These are phyloP conservation scores for Gymnoscelis rufifasciata DNA, from an alignment of 2,888 invertebrate species.

Conservation along the genomic window DNA sequence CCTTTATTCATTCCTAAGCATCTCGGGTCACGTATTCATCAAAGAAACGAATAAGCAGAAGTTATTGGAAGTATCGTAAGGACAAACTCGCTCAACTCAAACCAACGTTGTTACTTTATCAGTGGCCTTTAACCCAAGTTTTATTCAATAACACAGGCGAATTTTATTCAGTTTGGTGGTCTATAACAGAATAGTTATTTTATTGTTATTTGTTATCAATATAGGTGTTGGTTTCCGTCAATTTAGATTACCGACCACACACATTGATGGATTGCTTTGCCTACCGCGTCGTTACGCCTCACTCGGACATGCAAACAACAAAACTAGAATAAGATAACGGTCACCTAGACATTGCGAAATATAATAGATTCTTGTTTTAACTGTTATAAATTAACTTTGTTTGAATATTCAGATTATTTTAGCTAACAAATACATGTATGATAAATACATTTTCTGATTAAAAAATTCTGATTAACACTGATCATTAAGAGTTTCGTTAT, in stretches of 20 bases:
- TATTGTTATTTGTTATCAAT: conserved; percentile 27
- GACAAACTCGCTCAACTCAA: conserved; percentile 13
- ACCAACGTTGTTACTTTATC: conserved; percentile 37
- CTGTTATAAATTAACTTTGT: no score
- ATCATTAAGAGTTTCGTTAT: no score
- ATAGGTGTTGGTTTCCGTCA: conserved; percentile 23
- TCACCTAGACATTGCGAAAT: no score
- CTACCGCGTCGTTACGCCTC: conserved; percentile 14
- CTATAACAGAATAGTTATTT: conserved; percentile 28
- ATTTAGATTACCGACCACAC: conserved; percentile 24
- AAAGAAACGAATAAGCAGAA: conserved; percentile 33
- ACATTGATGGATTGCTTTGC: conserved; percentile 15
- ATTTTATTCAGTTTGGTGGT: conserved; percentile 37
- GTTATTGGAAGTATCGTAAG: conserved; percentile 40
- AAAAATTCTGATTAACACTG: no score
- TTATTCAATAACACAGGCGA: conserved; percentile 38
- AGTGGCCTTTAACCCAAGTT: conserved; percentile 31
- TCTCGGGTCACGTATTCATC: conserved; percentile 25
- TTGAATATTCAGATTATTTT: no score
- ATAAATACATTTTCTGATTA: no score
- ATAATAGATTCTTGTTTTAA: no score
- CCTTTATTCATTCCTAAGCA: conserved; percentile 27
- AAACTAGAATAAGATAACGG: no score
- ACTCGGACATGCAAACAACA: no score
- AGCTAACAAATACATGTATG: no score